phyloP scores from a whole-genome alignment of 2,113 vertebrate species.

The Ctenodactylus gundi region DNA sequence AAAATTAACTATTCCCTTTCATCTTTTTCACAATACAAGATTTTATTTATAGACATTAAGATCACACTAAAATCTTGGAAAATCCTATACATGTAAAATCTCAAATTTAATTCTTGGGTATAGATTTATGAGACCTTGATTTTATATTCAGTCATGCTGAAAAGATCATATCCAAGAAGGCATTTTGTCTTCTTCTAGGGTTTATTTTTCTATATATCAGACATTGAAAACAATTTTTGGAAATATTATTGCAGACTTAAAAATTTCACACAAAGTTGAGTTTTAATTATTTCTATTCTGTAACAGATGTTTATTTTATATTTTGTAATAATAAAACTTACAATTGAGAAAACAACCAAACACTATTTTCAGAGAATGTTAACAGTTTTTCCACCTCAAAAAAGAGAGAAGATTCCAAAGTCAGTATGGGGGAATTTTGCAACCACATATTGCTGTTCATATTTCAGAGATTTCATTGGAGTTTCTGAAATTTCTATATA shows the following conservation, averaged over 20 bases:
- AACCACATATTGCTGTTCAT: not conserved
- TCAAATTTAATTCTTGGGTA: not conserved
- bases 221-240: not conserved
- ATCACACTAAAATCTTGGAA: not conserved
- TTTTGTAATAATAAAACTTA: slow-evolving; percentile 33
- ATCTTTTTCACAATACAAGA: not conserved
- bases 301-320: not conserved
- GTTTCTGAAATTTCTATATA: not conserved
- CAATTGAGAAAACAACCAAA: no score
- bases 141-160: not conserved
- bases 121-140: not conserved
- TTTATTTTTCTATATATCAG: not conserved
- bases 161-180: not conserved
- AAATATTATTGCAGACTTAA: slow-evolving; percentile 31
- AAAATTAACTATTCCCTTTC: not conserved
- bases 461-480: not conserved
- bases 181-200: not conserved
- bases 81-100: not conserved
- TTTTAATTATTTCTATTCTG: slow-evolving; percentile 1
- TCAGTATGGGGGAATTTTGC: not conserved
- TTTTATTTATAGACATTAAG: not conserved
- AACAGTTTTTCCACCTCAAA: not conserved
- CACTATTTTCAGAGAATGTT: not conserved
- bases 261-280: not conserved
- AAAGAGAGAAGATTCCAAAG: not conserved